phyloP scores from a whole-genome alignment of 1,140 invertebrate species.

The Sinella curviseta region DNA sequence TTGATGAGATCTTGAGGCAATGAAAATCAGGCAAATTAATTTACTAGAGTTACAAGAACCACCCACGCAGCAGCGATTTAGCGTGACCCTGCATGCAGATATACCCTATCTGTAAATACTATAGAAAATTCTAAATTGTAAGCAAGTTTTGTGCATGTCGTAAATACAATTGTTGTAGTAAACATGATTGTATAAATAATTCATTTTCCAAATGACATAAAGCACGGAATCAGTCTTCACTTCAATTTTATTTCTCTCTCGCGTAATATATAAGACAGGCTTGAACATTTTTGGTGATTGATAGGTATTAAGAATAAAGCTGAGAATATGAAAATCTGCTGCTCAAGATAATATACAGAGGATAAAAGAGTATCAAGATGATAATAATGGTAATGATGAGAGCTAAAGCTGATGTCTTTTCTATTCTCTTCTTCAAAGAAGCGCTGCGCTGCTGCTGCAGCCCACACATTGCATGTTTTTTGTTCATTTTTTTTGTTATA shows the following conservation, averaged over 20 bases:
- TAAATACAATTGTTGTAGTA: background rate
- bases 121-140: background rate
- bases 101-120: background rate
- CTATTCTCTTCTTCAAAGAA: background rate
- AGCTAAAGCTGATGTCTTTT: background rate
- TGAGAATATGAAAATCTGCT: too few species aligned
- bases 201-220: background rate
- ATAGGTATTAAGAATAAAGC: too few species aligned
- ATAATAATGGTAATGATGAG: background rate
- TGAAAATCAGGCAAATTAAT: conserved; percentile 16
- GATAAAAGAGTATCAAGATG: background rate
- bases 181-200: background rate
- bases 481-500: background rate
- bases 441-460: background rate
- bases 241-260: background rate
- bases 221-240: background rate
- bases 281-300: background rate
- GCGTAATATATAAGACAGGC: background rate
- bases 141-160: background rate
- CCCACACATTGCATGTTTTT: background rate
- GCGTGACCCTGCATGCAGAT: too few species aligned
- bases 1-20: conserved; percentile 19
- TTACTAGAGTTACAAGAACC: background rate
- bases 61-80: background rate
- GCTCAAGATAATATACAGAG: too few species aligned